Conservation (phyloP, 2,888 invertebrate genomes). For the Drosophila limbata region DNA sequence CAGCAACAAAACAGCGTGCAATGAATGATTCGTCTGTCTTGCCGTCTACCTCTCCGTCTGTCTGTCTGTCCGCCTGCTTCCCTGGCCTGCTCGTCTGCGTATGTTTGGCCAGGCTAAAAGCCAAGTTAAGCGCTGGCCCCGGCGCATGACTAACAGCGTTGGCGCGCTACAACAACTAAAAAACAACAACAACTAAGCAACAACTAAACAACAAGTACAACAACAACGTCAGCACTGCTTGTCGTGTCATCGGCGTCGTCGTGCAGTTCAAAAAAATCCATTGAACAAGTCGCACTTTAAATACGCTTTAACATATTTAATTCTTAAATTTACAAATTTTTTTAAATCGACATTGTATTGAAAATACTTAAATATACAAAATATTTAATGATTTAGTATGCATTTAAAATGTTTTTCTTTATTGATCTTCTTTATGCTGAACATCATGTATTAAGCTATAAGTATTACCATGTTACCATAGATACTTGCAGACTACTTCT, state of each 20-base stretch:
- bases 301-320: slow-evolving; percentile 35
- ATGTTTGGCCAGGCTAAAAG: slow-evolving; percentile 62
- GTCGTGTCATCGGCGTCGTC: slow-evolving; percentile 72
- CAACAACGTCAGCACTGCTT: slow-evolving; percentile 63
- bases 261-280: slow-evolving; percentile 45
- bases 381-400: too few relatives aligned
- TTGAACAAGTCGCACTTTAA: slow-evolving; percentile 1
- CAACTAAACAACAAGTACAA: slow-evolving; percentile 37
- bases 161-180: slow-evolving; percentile 68
- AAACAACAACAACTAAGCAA: slow-evolving; percentile 48
- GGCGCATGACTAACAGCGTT: slow-evolving; percentile 76
- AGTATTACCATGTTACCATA: too few relatives aligned
- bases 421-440: too few relatives aligned
- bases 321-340: too few relatives aligned
- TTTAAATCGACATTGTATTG: too few relatives aligned
- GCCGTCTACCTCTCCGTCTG: slow-evolving; percentile 26
- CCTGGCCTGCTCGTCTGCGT: slow-evolving; percentile 44
- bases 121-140: slow-evolving; percentile 74
- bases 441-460: too few relatives aligned
- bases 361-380: too few relatives aligned
- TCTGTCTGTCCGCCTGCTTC: slow-evolving; percentile 24
- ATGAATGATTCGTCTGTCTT: slow-evolving; percentile 70
- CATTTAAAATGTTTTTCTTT: too few relatives aligned
- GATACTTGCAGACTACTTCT: too few relatives aligned
- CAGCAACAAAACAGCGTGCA: slow-evolving; percentile 52